These are phyloP conservation scores for Lymantria dispar DNA, from an alignment of 2,888 invertebrate species.

Conservation along the genomic window DNA sequence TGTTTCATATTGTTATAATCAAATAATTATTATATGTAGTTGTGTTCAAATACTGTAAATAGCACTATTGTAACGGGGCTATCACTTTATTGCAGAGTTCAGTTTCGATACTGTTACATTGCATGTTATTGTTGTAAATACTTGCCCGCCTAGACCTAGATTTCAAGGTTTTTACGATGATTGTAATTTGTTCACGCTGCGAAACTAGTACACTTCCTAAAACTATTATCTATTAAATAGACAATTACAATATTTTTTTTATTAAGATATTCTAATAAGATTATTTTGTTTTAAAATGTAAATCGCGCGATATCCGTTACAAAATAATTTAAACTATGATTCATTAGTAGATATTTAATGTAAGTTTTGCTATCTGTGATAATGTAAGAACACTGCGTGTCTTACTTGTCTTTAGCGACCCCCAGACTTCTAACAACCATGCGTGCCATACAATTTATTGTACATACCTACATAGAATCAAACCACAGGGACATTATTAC, in stretches of 20 bases:
- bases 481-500: neutral
- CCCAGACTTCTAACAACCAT: no score
- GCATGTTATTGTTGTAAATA: conserved; percentile 30
- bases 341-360: no score
- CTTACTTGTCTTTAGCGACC: no score
- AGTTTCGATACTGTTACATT: conserved; percentile 28
- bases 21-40: neutral
- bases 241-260: no score
- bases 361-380: no score
- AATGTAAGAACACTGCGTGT: no score
- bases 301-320: no score
- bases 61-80: conserved; percentile 8
- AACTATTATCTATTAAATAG: conserved; percentile 1
- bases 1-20: neutral
- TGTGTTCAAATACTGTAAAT: conserved; percentile 5
- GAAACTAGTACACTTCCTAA: conserved; percentile 24
- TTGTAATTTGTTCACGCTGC: conserved; percentile 17
- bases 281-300: no score
- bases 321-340: no score
- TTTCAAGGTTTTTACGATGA: conserved; percentile 33
- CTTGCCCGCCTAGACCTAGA: conserved; percentile 46
- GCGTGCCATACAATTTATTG: no score
- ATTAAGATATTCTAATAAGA: no score
- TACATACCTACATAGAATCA: neutral
- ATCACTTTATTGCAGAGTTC: conserved; percentile 16